phyloP scores from a whole-genome alignment of 1,140 invertebrate genomes.

The Apolygus lucorum region DNA sequence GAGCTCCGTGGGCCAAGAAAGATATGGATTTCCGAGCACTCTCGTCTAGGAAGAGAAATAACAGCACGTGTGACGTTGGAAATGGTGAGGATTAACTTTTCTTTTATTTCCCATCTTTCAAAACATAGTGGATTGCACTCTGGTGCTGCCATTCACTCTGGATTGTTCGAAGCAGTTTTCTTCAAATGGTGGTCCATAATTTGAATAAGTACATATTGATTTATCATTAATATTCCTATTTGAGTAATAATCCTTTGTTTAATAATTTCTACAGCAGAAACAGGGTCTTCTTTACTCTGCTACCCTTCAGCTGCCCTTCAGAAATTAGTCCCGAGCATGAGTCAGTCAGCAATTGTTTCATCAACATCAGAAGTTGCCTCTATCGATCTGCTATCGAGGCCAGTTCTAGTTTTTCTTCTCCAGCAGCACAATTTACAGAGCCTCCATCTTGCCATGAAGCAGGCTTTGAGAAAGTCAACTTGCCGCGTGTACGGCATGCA shows the following conservation, averaged over 20 bases:
- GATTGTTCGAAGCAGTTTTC: too few species aligned
- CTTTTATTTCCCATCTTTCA: conserved; percentile 4
- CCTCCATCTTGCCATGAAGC: conserved; percentile 71
- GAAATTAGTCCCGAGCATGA: conserved; percentile 54
- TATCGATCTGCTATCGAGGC: conserved; percentile 49
- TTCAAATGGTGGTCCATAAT: too few species aligned
- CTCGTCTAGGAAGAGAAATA: conserved; percentile 58
- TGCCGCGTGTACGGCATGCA: conserved; percentile 80
- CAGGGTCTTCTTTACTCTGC: conserved; percentile 67
- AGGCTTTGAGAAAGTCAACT: conserved; percentile 70
- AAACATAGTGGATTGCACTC: too few species aligned
- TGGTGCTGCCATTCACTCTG: too few species aligned
- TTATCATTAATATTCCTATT: too few species aligned
- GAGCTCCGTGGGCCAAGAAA: conserved; percentile 50
- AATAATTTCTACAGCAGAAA: conserved; percentile 37
- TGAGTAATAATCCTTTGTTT: too few species aligned
- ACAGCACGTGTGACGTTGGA: conserved; percentile 56
- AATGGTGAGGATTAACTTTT: conserved; percentile 42
- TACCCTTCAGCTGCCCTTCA: conserved; percentile 72
- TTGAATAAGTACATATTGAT: too few species aligned
- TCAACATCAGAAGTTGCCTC: conserved; percentile 39
- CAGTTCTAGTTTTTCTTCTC: conserved; percentile 73
- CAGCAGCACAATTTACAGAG: conserved; percentile 76
- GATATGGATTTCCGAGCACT: conserved; percentile 51
- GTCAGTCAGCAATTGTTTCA: conserved; percentile 45